Conservation (phyloP, 1,140 invertebrate genomes). For the Drosophila virilis region DNA sequence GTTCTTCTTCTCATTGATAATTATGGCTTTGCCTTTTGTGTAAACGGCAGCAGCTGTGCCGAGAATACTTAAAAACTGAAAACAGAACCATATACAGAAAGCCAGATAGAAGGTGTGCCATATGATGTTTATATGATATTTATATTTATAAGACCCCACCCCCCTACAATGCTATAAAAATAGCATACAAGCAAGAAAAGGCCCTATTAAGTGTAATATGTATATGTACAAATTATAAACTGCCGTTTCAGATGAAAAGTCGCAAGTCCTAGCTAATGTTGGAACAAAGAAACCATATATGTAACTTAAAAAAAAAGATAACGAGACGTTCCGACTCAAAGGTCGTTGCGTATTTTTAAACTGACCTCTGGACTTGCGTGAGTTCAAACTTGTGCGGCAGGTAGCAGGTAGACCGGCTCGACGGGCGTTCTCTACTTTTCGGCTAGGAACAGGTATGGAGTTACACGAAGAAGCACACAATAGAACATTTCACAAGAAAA, state of each 20-base stretch:
- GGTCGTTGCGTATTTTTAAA: neutral
- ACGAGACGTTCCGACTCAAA: neutral
- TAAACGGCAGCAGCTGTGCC: neutral
- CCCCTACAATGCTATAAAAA: neutral
- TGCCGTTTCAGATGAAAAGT: neutral
- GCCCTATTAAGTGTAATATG: too few relatives aligned
- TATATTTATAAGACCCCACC: neutral
- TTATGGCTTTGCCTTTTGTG: neutral
- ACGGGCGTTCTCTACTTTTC: neutral
- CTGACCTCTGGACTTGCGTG: slow-evolving; percentile 16
- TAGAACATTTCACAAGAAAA: slow-evolving; percentile 1
- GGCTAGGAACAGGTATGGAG: slow-evolving; percentile 11
- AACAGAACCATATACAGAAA: neutral
- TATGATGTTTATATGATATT: neutral
- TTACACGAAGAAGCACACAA: neutral
- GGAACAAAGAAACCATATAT: neutral
- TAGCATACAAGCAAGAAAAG: neutral
- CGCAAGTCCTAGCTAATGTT: neutral
- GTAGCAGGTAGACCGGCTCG: neutral
- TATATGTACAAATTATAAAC: too few relatives aligned
- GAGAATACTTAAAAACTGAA: neutral
- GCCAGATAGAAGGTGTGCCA: neutral
- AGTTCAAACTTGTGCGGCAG: slow-evolving; percentile 11
- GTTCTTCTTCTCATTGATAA: neutral
- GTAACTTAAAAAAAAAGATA: neutral